Percentiles rank a stretch among this genome's conserved stretches.
Evolutionary conservation across 2,888 invertebrate species (phyloP).

Genomic region (Drosophila longiperda): DNA sequence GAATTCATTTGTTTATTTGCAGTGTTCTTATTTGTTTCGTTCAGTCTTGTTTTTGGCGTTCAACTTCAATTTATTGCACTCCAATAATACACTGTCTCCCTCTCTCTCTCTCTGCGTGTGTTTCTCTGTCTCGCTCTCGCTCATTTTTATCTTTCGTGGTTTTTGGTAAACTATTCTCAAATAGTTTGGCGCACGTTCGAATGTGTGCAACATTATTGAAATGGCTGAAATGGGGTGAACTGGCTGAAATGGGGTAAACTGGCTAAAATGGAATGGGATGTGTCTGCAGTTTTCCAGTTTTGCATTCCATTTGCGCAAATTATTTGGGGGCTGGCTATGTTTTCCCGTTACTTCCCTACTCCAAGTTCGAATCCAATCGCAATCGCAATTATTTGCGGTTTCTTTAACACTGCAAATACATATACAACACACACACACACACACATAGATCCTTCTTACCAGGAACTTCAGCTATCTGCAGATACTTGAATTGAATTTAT

Average conservation of each 20-base stretch:
- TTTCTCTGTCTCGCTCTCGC: background rate
- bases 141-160: background rate
- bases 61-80: constrained; percentile 75
- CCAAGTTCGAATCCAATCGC: constrained; percentile 17
- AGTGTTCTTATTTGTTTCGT: constrained; percentile 21
- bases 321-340: constrained; percentile 53
- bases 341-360: constrained; percentile 29
- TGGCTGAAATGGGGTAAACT: constrained; percentile 33
- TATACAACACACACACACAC: constrained; percentile 2
- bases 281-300: constrained; percentile 40
- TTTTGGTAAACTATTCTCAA: constrained; percentile 41
- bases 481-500: constrained; percentile 41
- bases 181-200: constrained; percentile 48
- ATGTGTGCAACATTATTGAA: constrained; percentile 73
- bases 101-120: background rate
- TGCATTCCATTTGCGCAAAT: constrained; percentile 61
- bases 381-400: constrained; percentile 57
- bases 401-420: constrained; percentile 25
- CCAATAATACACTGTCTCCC: constrained; percentile 63
- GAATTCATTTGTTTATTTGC: background rate
- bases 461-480: constrained; percentile 11
- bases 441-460: background rate
- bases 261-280: constrained; percentile 1
- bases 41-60: constrained; percentile 41
- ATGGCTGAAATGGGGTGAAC: constrained; percentile 32